Base-by-base conservation (phyloP, 2,888 invertebrate species). In the Limnephilus auricula region DNA sequence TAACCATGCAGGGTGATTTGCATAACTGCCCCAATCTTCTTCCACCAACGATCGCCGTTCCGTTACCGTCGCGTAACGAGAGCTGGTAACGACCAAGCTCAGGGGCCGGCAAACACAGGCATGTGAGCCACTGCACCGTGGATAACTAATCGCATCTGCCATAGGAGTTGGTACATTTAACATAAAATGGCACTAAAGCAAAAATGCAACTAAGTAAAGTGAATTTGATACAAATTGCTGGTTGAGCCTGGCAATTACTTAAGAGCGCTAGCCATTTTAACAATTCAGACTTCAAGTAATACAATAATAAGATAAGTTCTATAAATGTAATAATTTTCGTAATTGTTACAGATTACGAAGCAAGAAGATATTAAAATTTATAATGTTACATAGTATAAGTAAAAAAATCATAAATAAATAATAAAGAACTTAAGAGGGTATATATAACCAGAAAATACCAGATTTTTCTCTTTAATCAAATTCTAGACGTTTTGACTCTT, bases 1-100 rank as follows among this genome's bases (percentile, higher is more conserved):
- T 85, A 91, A 91, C 91, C 90, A 83, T 89, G 87, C 85, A 82
- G 32, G 40, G 83, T 84, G 65, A 92, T 92, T 92, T 91, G 91
- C 92, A 90, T 91, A 92, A 92, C 92, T 45, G n/a, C 50, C 87
- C 87, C 87, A 87, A 87, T 87, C 87, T 87, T 87, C 87, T 85
- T 31, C 30, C 45, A 40, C 37, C 85, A 82, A 82, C 82, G 82
- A 37, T 37, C 82, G 82, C 40, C 40, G 85, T 32, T 85, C 85
- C 85, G 45, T 82, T 85, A 85, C 85, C 37, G 37, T 79, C 79
- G 37, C 65, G 65, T 90, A 90, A 90, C 90, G 90, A 86, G 89
- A 86, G 86, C 88, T 34, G 32, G 65, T 83, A 34, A 79, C 85
- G 79, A 78, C 40, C 65, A 9, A 65, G 65, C 25, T 1, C 65